Base-by-base conservation (phyloP, 2,888 invertebrate species). In the Rhimphoctona megacephalus region DNA sequence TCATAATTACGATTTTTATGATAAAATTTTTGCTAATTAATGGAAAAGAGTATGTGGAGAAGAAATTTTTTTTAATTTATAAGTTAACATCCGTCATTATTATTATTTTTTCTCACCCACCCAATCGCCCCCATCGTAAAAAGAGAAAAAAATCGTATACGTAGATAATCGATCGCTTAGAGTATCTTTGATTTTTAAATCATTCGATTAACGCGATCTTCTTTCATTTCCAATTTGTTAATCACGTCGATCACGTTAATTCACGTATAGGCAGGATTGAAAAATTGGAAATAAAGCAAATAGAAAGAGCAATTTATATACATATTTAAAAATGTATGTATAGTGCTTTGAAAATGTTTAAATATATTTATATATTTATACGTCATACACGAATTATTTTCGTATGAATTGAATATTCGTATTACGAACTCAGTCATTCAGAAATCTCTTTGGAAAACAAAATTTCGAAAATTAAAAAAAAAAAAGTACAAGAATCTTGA, bases 131-230 rank as follows among this genome's bases (percentile, higher is more conserved):
- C 54, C 70, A 70, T 39, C 43, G 52, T 85, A 67, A 80, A 81
- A 76, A 81, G 64, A 30, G 43, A 69, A 19, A 77, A 72, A 67
- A 43, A 57, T 81, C 76, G 57, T 83, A 64, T 80, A 87, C 85
- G 88, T 90, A 90, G 90, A 89, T 90, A 90, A 88, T 86, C 89
- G 86, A 89, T 89, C 89, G 90, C 81, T 85, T 67, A 83, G 88
- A 85, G 82, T 79, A 70, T 52, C 67, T 33, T 85, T 52, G 30
- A 69, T 82, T 82, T 46, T 43, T 61, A 52, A 70, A 76, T 74
- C 72, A 73, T 82, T 85, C 81, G 76, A 61, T 46, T 57, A 57
- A 61, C 77, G 78, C 73, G 78, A 83, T 57, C 25, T 78, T 86
- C 66, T 82, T 66, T 83, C 82, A 77, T 64, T 83, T 87, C 84